Evolutionary conservation across 2,113 vertebrate species (phyloP), one percentile per base, ranked within the genome.

Genomic region (Zosterops hypoxanthus): DNA sequence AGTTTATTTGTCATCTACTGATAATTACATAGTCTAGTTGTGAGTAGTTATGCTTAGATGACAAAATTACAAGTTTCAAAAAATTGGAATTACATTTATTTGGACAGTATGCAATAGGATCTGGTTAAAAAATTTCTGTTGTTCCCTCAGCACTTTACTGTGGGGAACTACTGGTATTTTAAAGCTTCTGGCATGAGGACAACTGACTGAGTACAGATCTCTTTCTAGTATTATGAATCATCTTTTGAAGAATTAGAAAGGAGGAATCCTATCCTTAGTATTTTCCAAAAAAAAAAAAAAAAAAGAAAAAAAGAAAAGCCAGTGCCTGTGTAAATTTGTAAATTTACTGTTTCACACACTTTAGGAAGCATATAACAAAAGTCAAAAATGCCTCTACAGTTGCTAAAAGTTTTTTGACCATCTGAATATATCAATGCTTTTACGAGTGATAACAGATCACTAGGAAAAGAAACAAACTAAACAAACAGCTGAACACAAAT

Each of bases 381-480:
- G 3, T 52, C n/a, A 34, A 29, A 78, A 78, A 78, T 28, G 7
- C 5, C 23, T 46, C 22, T 3, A 5, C 12, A 60, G 11, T 56
- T 84, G 16, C 5, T 87, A 21, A 55, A 84, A 46, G 25, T 3
- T 11, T 61, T 88, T 85, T 63, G 21, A 34, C 16, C 8, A 7
- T 50, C 31, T 36, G 50, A 88, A 59, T 55, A 34, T 13, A 44
- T 46, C 6, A 72, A 22, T 20, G 4, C 1, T 85, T 88, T 42
- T 17, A 50, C 0, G 1, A 55, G 17, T 22, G 22, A 29, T 18
- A 76, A 46, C 7, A 49, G 28, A 29, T 8, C 19, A 12, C 9
- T 33, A 41, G 44, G 12, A 63, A 87, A 81, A 33, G 2, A 42
- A 66, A 41, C 6, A 49, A 75, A 71, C 5, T 26, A 39, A 53